Percentiles rank a stretch among this genome's conserved stretches.
Conservation (phyloP, 2,797 vertebrate genomes). For the Morus bassanus region DNA sequence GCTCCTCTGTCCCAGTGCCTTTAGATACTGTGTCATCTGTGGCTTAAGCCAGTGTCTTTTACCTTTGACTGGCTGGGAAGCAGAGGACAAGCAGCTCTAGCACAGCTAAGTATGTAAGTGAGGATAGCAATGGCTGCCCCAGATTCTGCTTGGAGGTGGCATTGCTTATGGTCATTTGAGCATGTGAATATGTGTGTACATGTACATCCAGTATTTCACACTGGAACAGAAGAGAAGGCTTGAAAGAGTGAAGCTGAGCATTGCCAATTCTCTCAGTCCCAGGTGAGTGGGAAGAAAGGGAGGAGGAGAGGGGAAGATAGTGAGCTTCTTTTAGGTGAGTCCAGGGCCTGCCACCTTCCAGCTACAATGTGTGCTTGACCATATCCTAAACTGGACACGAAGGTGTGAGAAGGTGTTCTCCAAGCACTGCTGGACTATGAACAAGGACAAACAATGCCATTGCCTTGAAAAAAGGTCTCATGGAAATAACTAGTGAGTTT, state of each 20-base stretch:
- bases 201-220: background rate
- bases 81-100: background rate
- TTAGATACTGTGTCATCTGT: background rate
- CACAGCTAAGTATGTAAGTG: rapidly evolving
- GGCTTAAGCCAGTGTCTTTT: background rate
- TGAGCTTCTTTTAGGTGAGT: background rate
- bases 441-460: background rate
- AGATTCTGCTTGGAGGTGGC: background rate
- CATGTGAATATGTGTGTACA: rapidly evolving
- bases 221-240: background rate
- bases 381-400: background rate
- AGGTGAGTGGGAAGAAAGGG: background rate
- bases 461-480: background rate
- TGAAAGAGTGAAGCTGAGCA: background rate
- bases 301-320: background rate
- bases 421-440: background rate
- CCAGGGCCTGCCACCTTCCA: background rate
- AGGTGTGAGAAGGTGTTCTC: background rate
- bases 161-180: background rate
- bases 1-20: background rate
- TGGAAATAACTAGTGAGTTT: background rate
- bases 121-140: background rate
- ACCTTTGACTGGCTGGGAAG: background rate
- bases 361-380: background rate
- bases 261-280: background rate